Evolutionary conservation across 2,888 invertebrate species (phyloP).

Genomic region (Lottia gigantea): DNA sequence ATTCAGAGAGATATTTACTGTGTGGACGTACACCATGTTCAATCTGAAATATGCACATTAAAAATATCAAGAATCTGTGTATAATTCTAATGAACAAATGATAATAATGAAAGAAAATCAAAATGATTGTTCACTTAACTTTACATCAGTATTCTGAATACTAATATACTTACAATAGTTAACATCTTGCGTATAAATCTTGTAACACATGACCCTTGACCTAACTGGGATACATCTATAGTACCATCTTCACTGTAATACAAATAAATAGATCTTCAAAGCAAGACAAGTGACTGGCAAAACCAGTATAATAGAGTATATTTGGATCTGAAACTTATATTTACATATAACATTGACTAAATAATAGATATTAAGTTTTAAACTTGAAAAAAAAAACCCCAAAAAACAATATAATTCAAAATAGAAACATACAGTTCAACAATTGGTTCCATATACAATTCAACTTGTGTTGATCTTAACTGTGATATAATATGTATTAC

Average conservation of each 20-base stretch:
- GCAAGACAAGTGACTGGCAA: not conserved
- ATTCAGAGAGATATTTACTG: slow-evolving; percentile 83
- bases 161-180: slow-evolving; percentile 76
- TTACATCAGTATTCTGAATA: not conserved
- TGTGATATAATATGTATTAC: slow-evolving; percentile 95
- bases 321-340: too few relatives aligned
- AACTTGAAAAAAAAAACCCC: too few relatives aligned
- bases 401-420: too few relatives aligned
- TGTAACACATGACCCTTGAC: slow-evolving; percentile 79
- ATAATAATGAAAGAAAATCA: too few relatives aligned
- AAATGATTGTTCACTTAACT: too few relatives aligned
- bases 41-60: slow-evolving; percentile 34
- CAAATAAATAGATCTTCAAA: slow-evolving; percentile 11
- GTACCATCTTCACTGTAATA: slow-evolving; percentile 47
- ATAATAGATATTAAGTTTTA: too few relatives aligned
- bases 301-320: too few relatives aligned
- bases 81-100: too few relatives aligned
- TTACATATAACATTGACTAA: too few relatives aligned
- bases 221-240: slow-evolving; percentile 54
- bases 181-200: slow-evolving; percentile 90
- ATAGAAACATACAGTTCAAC: slow-evolving; percentile 46
- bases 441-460: slow-evolving; percentile 74
- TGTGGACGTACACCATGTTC: slow-evolving; percentile 74
- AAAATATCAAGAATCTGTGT: too few relatives aligned
- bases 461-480: slow-evolving; percentile 77